phyloP scores from a whole-genome alignment of 2,797 vertebrate species.

The Nannoperca obscura region DNA sequence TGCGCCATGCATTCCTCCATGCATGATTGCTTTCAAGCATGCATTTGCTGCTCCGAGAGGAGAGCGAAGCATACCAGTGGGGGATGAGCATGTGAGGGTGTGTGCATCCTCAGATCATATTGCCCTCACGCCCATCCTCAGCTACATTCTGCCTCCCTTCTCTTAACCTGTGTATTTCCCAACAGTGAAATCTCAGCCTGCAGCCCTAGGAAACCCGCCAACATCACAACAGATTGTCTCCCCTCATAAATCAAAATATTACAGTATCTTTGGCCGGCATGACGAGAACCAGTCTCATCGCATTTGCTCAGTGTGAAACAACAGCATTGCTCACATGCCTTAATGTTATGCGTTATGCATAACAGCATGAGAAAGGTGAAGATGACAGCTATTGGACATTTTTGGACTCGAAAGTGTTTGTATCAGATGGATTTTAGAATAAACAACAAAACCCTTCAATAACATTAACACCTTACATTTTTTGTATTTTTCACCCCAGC shows the following conservation, averaged over 20 bases:
- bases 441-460: not conserved
- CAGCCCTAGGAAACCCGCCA: conserved; percentile 70
- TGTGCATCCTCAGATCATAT: conserved; percentile 76
- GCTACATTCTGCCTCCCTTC: conserved; percentile 61
- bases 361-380: conserved; percentile 56
- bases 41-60: conserved; percentile 66
- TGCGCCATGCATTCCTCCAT: conserved; percentile 56
- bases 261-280: conserved; percentile 56
- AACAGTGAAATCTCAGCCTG: conserved; percentile 67
- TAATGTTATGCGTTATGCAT: conserved; percentile 59
- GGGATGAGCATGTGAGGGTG: conserved; percentile 68
- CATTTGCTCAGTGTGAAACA: conserved; percentile 68
- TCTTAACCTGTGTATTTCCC: conserved; percentile 65
- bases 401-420: conserved; percentile 44
- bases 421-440: conserved; percentile 14
- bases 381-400: conserved; percentile 45
- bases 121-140: conserved; percentile 79
- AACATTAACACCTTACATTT: conserved; percentile 7
- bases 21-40: conserved; percentile 71
- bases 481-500: conserved; percentile 21
- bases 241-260: conserved; percentile 72
- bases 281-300: conserved; percentile 43
- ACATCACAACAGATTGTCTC: conserved; percentile 74
- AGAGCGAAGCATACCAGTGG: conserved; percentile 43
- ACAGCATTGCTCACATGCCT: conserved; percentile 72